Evolutionary conservation across 2,113 vertebrate species (phyloP).

Genomic region (Arvicanthis niloticus): DNA sequence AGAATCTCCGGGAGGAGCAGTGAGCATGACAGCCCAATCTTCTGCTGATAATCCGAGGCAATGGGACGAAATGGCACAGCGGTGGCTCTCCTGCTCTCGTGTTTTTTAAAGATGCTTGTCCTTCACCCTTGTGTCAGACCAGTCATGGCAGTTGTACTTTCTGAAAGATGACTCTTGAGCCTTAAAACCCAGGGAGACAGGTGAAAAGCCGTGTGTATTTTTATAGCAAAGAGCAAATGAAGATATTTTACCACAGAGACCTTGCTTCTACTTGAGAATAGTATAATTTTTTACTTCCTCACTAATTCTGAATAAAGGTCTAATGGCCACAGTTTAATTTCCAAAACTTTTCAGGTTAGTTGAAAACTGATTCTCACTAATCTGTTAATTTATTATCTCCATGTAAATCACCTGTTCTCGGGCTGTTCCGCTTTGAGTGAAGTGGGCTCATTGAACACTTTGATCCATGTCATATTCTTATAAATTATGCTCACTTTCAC

Average conservation of each 20-base stretch:
- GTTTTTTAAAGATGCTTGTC: constrained; percentile 42
- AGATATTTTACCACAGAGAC: constrained; percentile 67
- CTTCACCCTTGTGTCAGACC: not conserved
- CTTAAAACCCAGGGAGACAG: constrained; percentile 6
- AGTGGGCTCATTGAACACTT: not conserved
- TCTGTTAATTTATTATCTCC: not conserved
- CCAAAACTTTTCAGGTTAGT: not conserved
- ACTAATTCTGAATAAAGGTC: constrained; percentile 79
- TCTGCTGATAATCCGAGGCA: constrained; percentile 57
- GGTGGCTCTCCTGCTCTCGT: not conserved
- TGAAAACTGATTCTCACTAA: not conserved
- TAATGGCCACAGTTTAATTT: constrained; percentile 37
- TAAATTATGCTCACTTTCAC: constrained; percentile 20
- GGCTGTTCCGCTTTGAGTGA: not conserved
- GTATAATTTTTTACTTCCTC: constrained; percentile 69
- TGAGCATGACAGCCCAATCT: not conserved
- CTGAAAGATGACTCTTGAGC: constrained; percentile 20
- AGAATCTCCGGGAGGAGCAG: not conserved
- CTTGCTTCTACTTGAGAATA: constrained; percentile 35
- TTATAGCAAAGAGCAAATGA: constrained; percentile 66
- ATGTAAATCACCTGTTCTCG: not conserved
- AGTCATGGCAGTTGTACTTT: not conserved
- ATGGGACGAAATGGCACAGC: not conserved
- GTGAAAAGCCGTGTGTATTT: constrained; percentile 57
- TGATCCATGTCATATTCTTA: not conserved